phyloP scores from a whole-genome alignment of 2,888 invertebrate genomes.

The Drosophila borealis region DNA sequence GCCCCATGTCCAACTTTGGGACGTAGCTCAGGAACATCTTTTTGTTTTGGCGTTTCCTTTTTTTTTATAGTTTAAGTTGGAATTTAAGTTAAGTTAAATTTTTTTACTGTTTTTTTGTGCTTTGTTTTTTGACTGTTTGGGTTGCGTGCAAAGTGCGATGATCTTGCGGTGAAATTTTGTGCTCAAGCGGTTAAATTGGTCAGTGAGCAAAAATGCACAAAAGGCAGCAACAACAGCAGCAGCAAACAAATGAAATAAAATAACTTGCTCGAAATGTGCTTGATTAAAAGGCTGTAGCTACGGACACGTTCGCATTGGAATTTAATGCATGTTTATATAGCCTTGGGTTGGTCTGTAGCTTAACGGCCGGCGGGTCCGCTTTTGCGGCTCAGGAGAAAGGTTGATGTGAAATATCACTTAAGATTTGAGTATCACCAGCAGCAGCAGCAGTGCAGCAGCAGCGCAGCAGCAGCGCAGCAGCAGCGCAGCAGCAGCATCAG shows the following conservation, averaged over 20 bases:
- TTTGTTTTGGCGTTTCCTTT: slow-evolving; percentile 41
- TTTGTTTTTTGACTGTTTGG: slow-evolving; percentile 58
- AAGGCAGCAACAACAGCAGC: slow-evolving; percentile 40
- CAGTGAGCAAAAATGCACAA: slow-evolving; percentile 76
- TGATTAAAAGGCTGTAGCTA: slow-evolving; percentile 72
- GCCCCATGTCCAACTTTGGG: slow-evolving; percentile 59
- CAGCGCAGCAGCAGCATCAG: slow-evolving; percentile 5
- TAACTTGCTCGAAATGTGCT: slow-evolving; percentile 71
- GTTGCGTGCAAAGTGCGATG: slow-evolving; percentile 79
- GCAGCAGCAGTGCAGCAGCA: slow-evolving; percentile 13
- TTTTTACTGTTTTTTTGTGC: slow-evolving; percentile 30
- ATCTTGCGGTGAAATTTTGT: slow-evolving; percentile 81
- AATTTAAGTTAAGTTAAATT: slow-evolving; percentile 23
- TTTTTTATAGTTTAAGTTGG: slow-evolving; percentile 27
- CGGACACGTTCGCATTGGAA: slow-evolving; percentile 49
- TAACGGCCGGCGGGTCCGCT: slow-evolving; percentile 32
- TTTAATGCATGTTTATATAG: slow-evolving; percentile 30
- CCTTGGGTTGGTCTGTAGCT: slow-evolving; percentile 1
- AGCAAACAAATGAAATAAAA: slow-evolving; percentile 66
- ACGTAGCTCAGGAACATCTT: slow-evolving; percentile 44
- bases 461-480: slow-evolving; percentile 5
- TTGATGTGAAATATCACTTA: slow-evolving; percentile 72
- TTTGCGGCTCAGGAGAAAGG: slow-evolving; percentile 68
- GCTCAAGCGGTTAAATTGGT: slow-evolving; percentile 82
- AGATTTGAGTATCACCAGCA: slow-evolving; percentile 67